Evolutionary conservation across 1,140 invertebrate species (phyloP), one percentile per base, ranked within the genome.

Genomic region (Homalodisca vitripennis): DNA sequence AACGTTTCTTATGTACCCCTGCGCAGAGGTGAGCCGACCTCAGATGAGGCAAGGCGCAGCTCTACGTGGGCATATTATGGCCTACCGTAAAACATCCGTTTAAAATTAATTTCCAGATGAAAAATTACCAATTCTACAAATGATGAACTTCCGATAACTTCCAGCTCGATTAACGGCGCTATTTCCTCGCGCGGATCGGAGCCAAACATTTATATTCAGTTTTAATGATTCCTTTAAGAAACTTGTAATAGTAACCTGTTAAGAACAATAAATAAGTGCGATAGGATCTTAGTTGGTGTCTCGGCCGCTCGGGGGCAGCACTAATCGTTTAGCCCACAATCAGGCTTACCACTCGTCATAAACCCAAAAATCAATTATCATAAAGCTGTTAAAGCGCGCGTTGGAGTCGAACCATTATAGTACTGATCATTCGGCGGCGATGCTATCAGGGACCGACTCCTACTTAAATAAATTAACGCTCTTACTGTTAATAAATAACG

Each of bases 361-460:
- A 60, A 60, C 2, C 55, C 55, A 60, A 60, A 60, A 60, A 60
- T 60, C 55, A 60, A 60, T 60, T 60, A 60, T 60, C 55, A 60
- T 60, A 60, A 60, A 60, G 55, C 29, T 22, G 48, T 26, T 24
- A 13, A 26, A 30, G 3, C 3, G 12, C 22, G 55, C 55, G 55
- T 60, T 22, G 55, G 55, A 6, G 24, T 26, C 34, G 34, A 17
- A n/a, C n/a, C 34, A 41, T 41, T 41, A 41, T 17, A 41, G 34
- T 17, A 17, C 6, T n/a, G 34, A 41, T 41, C 34, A 41, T 41
- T 41, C n/a, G 34, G 6, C 55, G 24, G 14, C 26, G 55, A 26
- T 26, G 10, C 27, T 29, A 53, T 53, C 48, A 20, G 12, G 22
- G 22, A n/a, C 10, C 55, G 34, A 41, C n/a, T 41, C 34, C 34